Conservation (phyloP, 2,113 vertebrate genomes). For the Sciurus niger region DNA sequence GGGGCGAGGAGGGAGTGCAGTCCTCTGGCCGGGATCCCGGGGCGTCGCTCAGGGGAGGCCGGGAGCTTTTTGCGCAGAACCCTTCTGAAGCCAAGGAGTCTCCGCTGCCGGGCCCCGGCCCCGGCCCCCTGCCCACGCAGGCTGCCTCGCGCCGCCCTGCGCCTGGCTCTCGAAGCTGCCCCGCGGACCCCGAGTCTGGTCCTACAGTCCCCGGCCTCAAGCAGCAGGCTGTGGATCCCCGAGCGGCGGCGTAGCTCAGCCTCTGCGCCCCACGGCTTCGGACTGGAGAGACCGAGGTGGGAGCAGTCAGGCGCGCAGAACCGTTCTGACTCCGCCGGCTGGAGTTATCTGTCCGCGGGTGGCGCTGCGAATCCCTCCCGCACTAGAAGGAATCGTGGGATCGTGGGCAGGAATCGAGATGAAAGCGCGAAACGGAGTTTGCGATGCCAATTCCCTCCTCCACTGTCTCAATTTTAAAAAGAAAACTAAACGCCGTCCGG, state of each 20-base stretch:
- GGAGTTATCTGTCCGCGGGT: not conserved
- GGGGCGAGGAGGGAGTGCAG: not conserved
- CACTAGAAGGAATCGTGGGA: not conserved
- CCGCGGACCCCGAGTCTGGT: not conserved
- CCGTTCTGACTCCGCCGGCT: constrained; percentile 51
- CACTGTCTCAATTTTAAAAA: not conserved
- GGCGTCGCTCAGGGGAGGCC: not conserved
- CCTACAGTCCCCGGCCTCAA: not conserved
- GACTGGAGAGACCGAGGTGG: not conserved
- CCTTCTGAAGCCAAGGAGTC: not conserved
- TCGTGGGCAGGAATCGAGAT: not conserved
- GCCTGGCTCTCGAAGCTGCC: not conserved
- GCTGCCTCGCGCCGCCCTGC: not conserved
- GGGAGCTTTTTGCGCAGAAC: not conserved
- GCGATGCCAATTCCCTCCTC: not conserved
- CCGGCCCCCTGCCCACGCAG: not conserved
- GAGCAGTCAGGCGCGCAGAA: not conserved
- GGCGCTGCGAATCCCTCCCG: not conserved
- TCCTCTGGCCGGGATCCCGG: not conserved
- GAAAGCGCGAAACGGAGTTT: not conserved
- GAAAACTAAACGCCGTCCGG: not conserved
- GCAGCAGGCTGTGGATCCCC: not conserved
- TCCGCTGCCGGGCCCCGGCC: not conserved
- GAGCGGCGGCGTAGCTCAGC: constrained; percentile 45
- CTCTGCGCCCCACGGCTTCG: constrained; percentile 35